phyloP scores from a whole-genome alignment of 1,140 invertebrate species.

The Drosophila carrolli region DNA sequence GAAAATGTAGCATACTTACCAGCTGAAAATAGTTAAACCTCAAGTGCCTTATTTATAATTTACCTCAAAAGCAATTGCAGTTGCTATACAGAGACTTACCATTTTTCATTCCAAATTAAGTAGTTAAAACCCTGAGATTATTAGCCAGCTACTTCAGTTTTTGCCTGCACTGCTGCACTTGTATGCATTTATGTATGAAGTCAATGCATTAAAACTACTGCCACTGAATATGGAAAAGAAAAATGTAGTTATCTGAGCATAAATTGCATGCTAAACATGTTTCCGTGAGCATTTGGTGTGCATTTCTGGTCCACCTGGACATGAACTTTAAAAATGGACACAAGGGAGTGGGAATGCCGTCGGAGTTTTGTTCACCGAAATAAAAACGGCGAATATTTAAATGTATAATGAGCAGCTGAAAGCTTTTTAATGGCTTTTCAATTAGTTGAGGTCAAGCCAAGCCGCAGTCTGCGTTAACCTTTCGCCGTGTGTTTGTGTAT shows the following conservation, averaged over 20 bases:
- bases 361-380: constrained; percentile 37
- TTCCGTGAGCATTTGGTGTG: constrained; percentile 15
- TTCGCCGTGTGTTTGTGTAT: constrained; percentile 3
- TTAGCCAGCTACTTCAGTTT: constrained; percentile 6
- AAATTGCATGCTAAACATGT: constrained; percentile 52
- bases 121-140: no score
- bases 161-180: constrained; percentile 5
- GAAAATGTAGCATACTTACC: constrained; percentile 3
- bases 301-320: constrained; percentile 10
- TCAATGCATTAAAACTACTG: constrained; percentile 20
- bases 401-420: constrained; percentile 82
- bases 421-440: constrained; percentile 83
- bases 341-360: not conserved
- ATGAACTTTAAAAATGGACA: constrained; percentile 48
- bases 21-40: not conserved
- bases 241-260: constrained; percentile 44
- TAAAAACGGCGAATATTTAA: constrained; percentile 77
- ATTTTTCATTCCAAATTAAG: no score
- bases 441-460: constrained; percentile 71
- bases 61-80: no score
- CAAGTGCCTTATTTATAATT: no score
- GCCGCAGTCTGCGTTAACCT: constrained; percentile 18
- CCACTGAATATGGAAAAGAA: constrained; percentile 32
- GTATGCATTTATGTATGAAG: constrained; percentile 45
- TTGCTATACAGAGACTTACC: no score